Conservation (phyloP, 1,140 invertebrate genomes). For the Zaprionus lachaisei region DNA sequence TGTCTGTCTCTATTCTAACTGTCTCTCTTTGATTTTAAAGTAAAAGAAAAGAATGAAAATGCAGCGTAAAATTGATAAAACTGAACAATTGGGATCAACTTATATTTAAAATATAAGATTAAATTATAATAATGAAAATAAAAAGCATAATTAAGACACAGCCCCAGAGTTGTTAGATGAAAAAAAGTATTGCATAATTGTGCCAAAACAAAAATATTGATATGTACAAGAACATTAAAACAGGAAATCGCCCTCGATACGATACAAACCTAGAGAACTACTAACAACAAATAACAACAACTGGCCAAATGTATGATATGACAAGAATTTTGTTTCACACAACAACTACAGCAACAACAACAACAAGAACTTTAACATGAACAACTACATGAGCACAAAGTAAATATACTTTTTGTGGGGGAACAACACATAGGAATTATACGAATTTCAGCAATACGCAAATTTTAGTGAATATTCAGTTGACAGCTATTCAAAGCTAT, state of each 20-base stretch:
- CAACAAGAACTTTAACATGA: conserved; percentile 40
- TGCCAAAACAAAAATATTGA: conserved; percentile 24
- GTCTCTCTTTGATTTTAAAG: conserved; percentile 54
- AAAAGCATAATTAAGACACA: conserved; percentile 62
- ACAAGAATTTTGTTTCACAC: conserved; percentile 31
- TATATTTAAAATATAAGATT: conserved; percentile 84
- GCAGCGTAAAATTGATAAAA: conserved; percentile 82
- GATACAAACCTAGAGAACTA: conserved; percentile 13
- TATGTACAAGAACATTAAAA: conserved; percentile 21
- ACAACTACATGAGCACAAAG: conserved; percentile 59
- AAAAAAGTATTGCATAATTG: conserved; percentile 51
- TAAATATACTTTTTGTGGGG: conserved; percentile 75
- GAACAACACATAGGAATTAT: conserved; percentile 84
- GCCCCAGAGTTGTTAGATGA: conserved; percentile 58
- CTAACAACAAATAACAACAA: conserved; percentile 26
- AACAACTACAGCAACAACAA: conserved; percentile 2
- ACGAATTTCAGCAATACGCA: conserved; percentile 76
- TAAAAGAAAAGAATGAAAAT: conserved; percentile 74
- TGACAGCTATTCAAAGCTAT: conserved; percentile 41
- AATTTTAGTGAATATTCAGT: conserved; percentile 45
- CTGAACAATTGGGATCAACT: conserved; percentile 85
- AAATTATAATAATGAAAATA: conserved; percentile 69
- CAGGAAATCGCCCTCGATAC: conserved; percentile 27
- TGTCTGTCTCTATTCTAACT: conserved; percentile 24
- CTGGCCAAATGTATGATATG: conserved; percentile 57